Evolutionary conservation across 2,113 vertebrate genomes (phyloP).

Genomic region (Quiscalus mexicanus): DNA sequence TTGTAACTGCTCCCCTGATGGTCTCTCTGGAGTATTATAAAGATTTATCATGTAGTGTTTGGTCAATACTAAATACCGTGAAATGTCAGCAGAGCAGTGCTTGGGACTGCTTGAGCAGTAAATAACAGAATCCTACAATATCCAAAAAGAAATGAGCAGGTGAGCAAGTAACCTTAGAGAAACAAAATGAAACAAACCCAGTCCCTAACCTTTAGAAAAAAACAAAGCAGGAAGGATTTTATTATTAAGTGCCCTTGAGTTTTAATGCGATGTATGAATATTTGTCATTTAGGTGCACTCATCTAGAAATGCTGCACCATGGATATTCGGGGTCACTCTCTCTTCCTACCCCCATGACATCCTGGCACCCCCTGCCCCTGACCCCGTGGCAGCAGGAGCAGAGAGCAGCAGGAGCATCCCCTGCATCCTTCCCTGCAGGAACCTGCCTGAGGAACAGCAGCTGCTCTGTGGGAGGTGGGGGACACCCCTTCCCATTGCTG

Average conservation of each 20-base stretch:
- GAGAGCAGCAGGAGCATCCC: not conserved
- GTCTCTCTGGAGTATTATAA: conserved; percentile 64
- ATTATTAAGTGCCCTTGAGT: not conserved
- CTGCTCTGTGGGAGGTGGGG: not conserved
- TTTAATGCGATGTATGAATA: not conserved
- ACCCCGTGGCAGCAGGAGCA: not conserved
- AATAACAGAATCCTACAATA: conserved; percentile 54
- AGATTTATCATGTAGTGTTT: conserved; percentile 69
- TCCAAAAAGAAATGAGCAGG: conserved; percentile 35
- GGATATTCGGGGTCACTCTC: not conserved
- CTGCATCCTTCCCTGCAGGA: not conserved
- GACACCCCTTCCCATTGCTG: not conserved
- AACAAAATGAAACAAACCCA: not conserved
- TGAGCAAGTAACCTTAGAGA: conserved; percentile 23
- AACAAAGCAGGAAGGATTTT: not conserved
- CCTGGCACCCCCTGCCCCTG: rapidly evolving
- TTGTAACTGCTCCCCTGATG: conserved; percentile 65
- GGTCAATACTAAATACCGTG: conserved; percentile 71
- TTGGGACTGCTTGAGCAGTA: conserved; percentile 61
- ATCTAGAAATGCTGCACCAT: not conserved
- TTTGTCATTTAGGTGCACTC: not conserved
- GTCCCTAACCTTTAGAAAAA: conserved; percentile 1
- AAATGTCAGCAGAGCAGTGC: conserved; percentile 67
- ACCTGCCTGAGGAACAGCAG: not conserved
- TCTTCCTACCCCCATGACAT: not conserved